Conservation (phyloP, 1,140 invertebrate genomes). For the Orius insidiosus region DNA sequence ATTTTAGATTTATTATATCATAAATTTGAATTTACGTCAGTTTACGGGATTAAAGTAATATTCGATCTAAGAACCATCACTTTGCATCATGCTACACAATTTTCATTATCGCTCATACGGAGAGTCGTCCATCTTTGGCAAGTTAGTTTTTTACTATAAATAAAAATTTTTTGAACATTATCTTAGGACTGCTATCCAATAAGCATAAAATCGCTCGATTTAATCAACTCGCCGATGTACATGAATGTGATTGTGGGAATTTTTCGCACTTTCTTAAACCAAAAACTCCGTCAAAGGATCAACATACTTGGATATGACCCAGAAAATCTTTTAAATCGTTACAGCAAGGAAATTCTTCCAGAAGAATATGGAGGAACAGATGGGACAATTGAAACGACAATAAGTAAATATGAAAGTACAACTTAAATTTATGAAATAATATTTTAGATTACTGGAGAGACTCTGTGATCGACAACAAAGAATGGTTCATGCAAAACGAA, state of each 20-base stretch:
- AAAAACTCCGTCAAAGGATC: conserved; percentile 38
- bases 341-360: too few species aligned
- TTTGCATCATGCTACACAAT: conserved; percentile 38
- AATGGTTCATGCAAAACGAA: too few species aligned
- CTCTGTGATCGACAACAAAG: too few species aligned
- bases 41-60: conserved; percentile 38
- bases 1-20: too few species aligned
- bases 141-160: conserved; percentile 1
- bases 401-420: too few species aligned
- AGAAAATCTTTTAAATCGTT: too few species aligned
- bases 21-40: conserved; percentile 28
- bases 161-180: too few species aligned
- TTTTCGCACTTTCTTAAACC: conserved; percentile 49
- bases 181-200: conserved; percentile 46
- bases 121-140: conserved; percentile 44
- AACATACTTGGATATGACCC: too few species aligned
- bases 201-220: conserved; percentile 45
- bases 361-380: too few species aligned
- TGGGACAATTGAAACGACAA: too few species aligned
- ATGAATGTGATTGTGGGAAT: conserved; percentile 49
- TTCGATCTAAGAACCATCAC: conserved; percentile 39
- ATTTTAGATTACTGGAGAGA: too few species aligned
- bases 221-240: conserved; percentile 47
- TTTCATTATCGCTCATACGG: conserved; percentile 37
- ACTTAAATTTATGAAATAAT: too few species aligned